A percentile compares a stretch with the other conserved stretches of the same genome.
These are phyloP conservation scores for Vireo griseus DNA, from an alignment of 2,797 vertebrate species.

Conservation along the genomic window DNA sequence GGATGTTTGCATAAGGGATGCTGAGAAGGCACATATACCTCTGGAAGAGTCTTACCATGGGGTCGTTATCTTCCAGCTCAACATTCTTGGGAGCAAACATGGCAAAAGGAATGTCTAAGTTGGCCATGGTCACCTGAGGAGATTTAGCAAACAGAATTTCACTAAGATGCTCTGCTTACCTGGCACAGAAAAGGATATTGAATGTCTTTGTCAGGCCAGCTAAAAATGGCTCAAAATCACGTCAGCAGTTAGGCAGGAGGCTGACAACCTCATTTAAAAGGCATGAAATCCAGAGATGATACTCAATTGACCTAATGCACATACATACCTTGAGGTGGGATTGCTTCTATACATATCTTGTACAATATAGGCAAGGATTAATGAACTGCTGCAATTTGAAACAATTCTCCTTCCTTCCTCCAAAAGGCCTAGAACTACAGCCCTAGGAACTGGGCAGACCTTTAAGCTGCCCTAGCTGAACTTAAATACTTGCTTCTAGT, in stretches of 20 bases:
- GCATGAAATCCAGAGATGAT: background rate
- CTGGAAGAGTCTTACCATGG: constrained; percentile 82
- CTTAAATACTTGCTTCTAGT: background rate
- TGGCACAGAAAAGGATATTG: background rate
- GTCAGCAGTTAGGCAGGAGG: background rate
- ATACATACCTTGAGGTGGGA: background rate
- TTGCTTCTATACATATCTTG: background rate
- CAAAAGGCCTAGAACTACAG: background rate
- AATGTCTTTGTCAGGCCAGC: background rate
- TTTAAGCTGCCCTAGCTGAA: background rate
- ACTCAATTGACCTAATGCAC: background rate
- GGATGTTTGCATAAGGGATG: background rate
- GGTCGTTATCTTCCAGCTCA: constrained; percentile 89
- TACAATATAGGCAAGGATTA: background rate
- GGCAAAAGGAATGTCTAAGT: constrained; percentile 95
- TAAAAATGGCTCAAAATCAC: background rate
- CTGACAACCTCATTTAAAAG: background rate
- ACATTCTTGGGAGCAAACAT: constrained; percentile 90
- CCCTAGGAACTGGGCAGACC: background rate
- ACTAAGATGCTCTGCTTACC: background rate
- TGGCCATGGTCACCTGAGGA: constrained; percentile 85
- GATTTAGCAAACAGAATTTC: constrained; percentile 44
- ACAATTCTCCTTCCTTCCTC: background rate
- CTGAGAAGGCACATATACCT: constrained; percentile 2
- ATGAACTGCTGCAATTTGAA: background rate